phyloP scores from a whole-genome alignment of 2,113 vertebrate genomes.

The Ameiurus melas region DNA sequence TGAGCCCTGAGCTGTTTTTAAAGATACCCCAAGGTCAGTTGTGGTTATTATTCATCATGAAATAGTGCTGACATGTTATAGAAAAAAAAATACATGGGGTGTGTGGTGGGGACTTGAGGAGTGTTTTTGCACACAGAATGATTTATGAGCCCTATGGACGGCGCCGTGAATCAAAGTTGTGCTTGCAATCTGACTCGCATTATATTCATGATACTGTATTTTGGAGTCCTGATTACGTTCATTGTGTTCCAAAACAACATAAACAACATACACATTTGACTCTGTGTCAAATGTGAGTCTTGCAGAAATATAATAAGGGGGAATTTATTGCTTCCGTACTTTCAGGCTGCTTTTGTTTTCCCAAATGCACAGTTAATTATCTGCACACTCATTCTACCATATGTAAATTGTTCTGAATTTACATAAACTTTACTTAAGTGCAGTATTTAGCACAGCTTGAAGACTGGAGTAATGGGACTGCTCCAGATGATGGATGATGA shows the following conservation, averaged over 20 bases:
- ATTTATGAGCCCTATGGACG: neutral
- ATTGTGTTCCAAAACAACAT: neutral
- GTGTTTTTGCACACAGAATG: neutral
- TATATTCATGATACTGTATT: neutral
- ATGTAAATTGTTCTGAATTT: constrained; percentile 8
- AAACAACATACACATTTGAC: neutral
- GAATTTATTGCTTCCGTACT: neutral
- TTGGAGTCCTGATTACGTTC: neutral
- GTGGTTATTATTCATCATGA: neutral
- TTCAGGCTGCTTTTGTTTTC: neutral
- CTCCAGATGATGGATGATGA: neutral
- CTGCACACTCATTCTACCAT: neutral
- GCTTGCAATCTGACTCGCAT: neutral
- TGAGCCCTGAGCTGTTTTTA: neutral
- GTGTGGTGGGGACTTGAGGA: neutral
- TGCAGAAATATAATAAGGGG: neutral
- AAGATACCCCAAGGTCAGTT: neutral
- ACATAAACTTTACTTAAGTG: constrained; percentile 4
- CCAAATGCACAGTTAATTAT: constrained; percentile 9
- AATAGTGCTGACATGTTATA: neutral
- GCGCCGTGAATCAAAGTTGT: neutral
- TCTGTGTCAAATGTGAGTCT: neutral
- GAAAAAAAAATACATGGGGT: neutral
- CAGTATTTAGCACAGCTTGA: neutral
- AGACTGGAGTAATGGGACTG: neutral